Conservation (phyloP, 1,140 invertebrate species). For the Heliconius hewitsoni region DNA sequence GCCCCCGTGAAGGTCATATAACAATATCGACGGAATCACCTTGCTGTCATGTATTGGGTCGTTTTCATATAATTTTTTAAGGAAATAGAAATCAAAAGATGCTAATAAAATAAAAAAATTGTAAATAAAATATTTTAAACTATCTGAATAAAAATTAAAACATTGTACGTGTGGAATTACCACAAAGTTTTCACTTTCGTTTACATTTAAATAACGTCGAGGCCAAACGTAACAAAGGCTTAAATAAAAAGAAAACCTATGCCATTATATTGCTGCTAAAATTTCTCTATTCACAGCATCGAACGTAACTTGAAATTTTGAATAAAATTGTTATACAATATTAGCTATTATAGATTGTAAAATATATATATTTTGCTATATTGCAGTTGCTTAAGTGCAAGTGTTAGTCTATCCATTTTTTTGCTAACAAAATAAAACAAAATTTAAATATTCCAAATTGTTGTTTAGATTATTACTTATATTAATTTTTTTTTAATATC, state of each 20-base stretch:
- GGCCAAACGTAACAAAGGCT: constrained; percentile 16
- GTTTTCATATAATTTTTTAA: neutral
- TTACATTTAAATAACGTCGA: constrained; percentile 35
- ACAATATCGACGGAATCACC: constrained; percentile 41
- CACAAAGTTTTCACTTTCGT: constrained; percentile 49
- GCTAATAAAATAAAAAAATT: no score
- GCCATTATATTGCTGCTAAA: neutral
- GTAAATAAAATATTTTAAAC: neutral
- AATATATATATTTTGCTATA: neutral
- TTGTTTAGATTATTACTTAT: no score
- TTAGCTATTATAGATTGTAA: neutral
- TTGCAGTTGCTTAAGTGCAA: neutral
- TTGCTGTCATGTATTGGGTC: constrained; percentile 38
- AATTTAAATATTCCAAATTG: no score
- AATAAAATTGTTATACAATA: neutral
- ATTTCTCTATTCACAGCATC: neutral
- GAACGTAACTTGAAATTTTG: neutral
- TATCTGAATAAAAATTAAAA: neutral
- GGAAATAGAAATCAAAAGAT: no score
- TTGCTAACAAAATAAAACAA: neutral
- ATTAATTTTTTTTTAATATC: no score
- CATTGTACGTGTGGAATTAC: constrained; percentile 24
- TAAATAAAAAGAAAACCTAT: constrained; percentile 20
- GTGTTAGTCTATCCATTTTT: no score
- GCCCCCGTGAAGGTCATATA: constrained; percentile 57